These are phyloP conservation scores for Syrmaticus mikado DNA, from an alignment of 2,113 vertebrate species.

Conservation along the genomic window DNA sequence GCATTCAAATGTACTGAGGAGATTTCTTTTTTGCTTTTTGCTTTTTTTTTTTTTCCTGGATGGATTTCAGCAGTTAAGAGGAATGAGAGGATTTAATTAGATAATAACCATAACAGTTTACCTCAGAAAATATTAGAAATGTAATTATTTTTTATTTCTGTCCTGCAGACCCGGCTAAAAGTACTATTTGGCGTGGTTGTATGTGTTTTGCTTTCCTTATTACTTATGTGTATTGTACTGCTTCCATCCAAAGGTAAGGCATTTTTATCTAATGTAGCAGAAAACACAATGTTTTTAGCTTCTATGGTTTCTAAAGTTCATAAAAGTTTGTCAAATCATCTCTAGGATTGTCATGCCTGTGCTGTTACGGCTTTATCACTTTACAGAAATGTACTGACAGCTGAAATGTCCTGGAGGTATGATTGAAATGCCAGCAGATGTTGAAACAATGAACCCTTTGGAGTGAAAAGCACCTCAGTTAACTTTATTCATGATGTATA, in stretches of 20 bases:
- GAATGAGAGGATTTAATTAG: slow-evolving; percentile 42
- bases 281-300: slow-evolving; percentile 39
- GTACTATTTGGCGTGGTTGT: slow-evolving; percentile 74
- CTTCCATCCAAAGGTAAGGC: slow-evolving; percentile 81
- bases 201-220: slow-evolving; percentile 74
- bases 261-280: slow-evolving; percentile 20
- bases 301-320: slow-evolving; percentile 10
- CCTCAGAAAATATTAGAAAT: slow-evolving; percentile 17
- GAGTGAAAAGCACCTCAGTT: slow-evolving; percentile 53
- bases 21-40: slow-evolving; percentile 7
- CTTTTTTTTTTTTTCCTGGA: slow-evolving; percentile 2
- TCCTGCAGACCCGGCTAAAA: slow-evolving; percentile 80
- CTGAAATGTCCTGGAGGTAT: slow-evolving; percentile 64
- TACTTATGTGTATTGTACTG: slow-evolving; percentile 77
- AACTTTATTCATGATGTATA: slow-evolving; percentile 15
- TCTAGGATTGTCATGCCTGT: slow-evolving; percentile 46
- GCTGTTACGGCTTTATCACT: slow-evolving; percentile 32
- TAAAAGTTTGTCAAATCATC: slow-evolving; percentile 29
- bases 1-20: slow-evolving; percentile 21
- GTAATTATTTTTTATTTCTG: slow-evolving; percentile 68
- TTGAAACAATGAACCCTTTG: slow-evolving; percentile 61
- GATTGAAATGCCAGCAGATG: slow-evolving; percentile 49
- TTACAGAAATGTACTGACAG: slow-evolving; percentile 51
- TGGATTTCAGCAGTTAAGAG: slow-evolving; percentile 41
- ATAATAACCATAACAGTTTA: slow-evolving; percentile 12